A percentile compares a stretch with the other conserved stretches of the same genome.
phyloP scores from a whole-genome alignment of 2,888 invertebrate species.

The Temnothorax unifasciatus region DNA sequence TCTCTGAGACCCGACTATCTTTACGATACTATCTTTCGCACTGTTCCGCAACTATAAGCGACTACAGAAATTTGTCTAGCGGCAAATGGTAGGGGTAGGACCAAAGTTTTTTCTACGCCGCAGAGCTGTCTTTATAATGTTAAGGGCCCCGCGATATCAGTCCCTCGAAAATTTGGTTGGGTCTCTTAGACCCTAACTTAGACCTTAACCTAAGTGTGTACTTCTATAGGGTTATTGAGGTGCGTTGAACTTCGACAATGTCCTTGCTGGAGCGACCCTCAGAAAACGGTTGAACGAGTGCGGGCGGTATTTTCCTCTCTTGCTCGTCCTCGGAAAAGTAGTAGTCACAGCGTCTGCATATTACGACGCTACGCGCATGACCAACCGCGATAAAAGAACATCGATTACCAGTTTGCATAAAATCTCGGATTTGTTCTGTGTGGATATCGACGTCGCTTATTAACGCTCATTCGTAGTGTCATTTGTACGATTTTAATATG shows the following conservation, averaged over 20 bases:
- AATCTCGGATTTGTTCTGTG: slow-evolving; percentile 8
- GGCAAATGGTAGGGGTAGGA: too few species aligned
- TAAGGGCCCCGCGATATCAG: too few species aligned
- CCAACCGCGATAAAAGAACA: slow-evolving; percentile 37
- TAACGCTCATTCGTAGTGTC: slow-evolving; percentile 1
- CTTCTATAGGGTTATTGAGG: background rate
- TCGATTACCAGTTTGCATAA: slow-evolving; percentile 38
- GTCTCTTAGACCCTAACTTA: too few species aligned
- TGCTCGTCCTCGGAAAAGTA: slow-evolving; percentile 9
- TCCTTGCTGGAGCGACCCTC: background rate
- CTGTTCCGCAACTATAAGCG: too few species aligned
- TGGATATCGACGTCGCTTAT: slow-evolving; percentile 22
- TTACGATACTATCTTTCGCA: too few species aligned
- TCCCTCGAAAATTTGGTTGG: too few species aligned
- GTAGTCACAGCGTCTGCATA: background rate
- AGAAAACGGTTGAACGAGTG: slow-evolving; percentile 5
- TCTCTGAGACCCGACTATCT: too few species aligned
- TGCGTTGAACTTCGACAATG: slow-evolving; percentile 39
- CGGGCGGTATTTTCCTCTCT: background rate
- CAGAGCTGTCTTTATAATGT: too few species aligned
- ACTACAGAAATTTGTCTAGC: too few species aligned
- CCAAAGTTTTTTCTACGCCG: too few species aligned
- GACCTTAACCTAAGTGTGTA: too few species aligned
- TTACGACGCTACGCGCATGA: slow-evolving; percentile 36
- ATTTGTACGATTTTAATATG: slow-evolving; percentile 1